Evolutionary conservation across 2,888 invertebrate species (phyloP), one percentile per base, ranked within the genome.

Genomic region (Colostygia pectinataria): DNA sequence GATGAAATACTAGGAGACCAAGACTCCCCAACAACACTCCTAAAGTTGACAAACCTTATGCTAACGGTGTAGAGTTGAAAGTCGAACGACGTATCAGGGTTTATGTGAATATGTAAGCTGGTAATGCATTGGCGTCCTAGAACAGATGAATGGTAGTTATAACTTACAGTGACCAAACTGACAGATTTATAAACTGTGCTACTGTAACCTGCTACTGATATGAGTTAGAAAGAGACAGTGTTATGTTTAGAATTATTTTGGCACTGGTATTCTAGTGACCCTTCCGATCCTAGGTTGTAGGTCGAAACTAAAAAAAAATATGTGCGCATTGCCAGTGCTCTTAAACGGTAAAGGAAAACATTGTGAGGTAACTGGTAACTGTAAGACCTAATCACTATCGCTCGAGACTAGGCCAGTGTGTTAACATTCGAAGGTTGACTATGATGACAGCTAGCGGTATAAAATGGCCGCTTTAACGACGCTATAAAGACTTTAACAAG

Each of bases 161-260:
- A 82, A 69, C 61, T 82, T 71, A 71, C 59, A 66, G 62, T 67
- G 67, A 58, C 68, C 71, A 76, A 78, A 77, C 69, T 76, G 80
- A 79, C 80, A 77, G 69, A 68, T 68, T 72, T 76, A 71, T 71
- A 70, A 72, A 70, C 66, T 71, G 66, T 66, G 78, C 81, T 80
- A 80, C 83, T 61, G 83, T 39, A 29, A 36, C 5, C 2, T 31
- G 15, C 25, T 31, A 41, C 51, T 45, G 45, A 44, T 32, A 14
- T 52, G 8, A 55, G 28, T 32, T 31, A 41, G 34, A 40, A 40
- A 45, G 4, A 14, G 5, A 12, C 14, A 8, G 6, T 15, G 3
- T 15, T 27, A n/a, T n/a, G n/a, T n/a, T n/a, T n/a, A n/a, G n/a
- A n/a, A n/a, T n/a, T n/a, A n/a, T n/a, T n/a, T n/a, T n/a, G n/a